Conservation (phyloP, 2,888 invertebrate genomes). For the Acanthacorydalis orientalis region DNA sequence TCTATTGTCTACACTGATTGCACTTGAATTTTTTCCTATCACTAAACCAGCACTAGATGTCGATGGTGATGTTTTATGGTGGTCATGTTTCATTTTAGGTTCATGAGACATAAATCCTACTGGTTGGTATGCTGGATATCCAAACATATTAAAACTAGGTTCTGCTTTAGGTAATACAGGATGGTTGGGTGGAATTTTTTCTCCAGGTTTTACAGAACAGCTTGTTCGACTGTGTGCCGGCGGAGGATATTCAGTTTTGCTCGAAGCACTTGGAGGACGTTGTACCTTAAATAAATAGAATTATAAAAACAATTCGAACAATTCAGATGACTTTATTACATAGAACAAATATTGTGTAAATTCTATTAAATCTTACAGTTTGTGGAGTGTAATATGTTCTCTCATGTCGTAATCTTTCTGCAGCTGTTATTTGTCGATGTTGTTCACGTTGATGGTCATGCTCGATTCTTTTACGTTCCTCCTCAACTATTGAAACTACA, state of each 20-base stretch:
- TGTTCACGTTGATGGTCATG: slow-evolving; percentile 23
- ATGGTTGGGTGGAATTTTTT: slow-evolving; percentile 17
- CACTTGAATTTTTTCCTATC: slow-evolving; percentile 23
- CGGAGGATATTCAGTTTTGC: slow-evolving; percentile 29
- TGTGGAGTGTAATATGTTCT: slow-evolving; percentile 17
- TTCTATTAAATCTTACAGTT: slow-evolving; percentile 9
- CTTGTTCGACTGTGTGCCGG: slow-evolving; percentile 25
- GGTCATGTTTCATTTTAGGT: slow-evolving; percentile 42
- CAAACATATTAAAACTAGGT: slow-evolving; percentile 48
- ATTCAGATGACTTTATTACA: background rate
- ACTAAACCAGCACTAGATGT: slow-evolving; percentile 17
- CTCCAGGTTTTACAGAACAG: slow-evolving; percentile 17
- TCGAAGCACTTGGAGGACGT: slow-evolving; percentile 23
- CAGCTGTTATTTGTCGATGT: slow-evolving; percentile 19
- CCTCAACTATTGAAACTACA: slow-evolving; percentile 16
- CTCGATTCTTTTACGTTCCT: slow-evolving; percentile 23
- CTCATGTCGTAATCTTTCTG: slow-evolving; percentile 14
- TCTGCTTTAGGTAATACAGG: slow-evolving; percentile 39
- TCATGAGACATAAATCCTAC: slow-evolving; percentile 30
- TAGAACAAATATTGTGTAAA: background rate
- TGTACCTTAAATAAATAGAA: slow-evolving; percentile 8
- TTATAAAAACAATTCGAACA: slow-evolving; percentile 2
- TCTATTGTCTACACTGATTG: slow-evolving; percentile 13
- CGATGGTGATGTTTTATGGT: slow-evolving; percentile 21
- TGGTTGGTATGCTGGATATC: slow-evolving; percentile 41